Evolutionary conservation across 92 coral and sea anemone species (phyloP), one percentile per base, ranked within the genome.

Genomic region (Porites evermanni): DNA sequence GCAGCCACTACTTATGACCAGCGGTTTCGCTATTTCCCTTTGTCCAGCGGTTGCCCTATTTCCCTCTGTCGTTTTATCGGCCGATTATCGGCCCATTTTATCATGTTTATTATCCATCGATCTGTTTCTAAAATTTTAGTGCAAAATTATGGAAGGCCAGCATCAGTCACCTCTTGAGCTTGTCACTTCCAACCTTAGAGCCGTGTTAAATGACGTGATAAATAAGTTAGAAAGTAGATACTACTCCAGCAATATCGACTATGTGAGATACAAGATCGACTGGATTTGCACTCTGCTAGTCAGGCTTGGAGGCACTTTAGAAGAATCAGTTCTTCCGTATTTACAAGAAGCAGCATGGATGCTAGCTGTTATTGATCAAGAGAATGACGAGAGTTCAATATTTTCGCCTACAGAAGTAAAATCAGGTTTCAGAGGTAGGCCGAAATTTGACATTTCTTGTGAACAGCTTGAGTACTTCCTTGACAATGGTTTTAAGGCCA

Each of bases 231-330:
- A 85, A 59, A 17, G 88, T 77, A 74, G 59, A 73, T 75, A 80
- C 47, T 64, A 23, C 88, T 12, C 12, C 66, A 73, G 14, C 74
- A 92, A 83, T 81, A 86, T 90, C 70, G 89, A 90, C 88, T 93
- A 63, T 83, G 93, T 85, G 32, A 78, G 78, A 76, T 90, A 90
- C 78, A 87, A 87, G 87, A 77, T 93, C 47, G 96, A 93, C 86
- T 93, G 96, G 96, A 80, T 90, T 82, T 87, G 91, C 86, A 13
- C 85, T 23, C 70, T 90, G 90, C 86, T 90, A 44, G 50, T 88
- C 84, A 88, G 94, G 59, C 59, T 87, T 32, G 94, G 94, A 61
- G 86, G 88, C 26, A 75, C 56, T 60, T 65, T 90, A 70, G 87
- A 90, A 86, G 77, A 72, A 16, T 80, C 84, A 50, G 64, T 90